phyloP scores from a whole-genome alignment of 2,113 vertebrate genomes.

The Hypocryptadius cinnamomeus region DNA sequence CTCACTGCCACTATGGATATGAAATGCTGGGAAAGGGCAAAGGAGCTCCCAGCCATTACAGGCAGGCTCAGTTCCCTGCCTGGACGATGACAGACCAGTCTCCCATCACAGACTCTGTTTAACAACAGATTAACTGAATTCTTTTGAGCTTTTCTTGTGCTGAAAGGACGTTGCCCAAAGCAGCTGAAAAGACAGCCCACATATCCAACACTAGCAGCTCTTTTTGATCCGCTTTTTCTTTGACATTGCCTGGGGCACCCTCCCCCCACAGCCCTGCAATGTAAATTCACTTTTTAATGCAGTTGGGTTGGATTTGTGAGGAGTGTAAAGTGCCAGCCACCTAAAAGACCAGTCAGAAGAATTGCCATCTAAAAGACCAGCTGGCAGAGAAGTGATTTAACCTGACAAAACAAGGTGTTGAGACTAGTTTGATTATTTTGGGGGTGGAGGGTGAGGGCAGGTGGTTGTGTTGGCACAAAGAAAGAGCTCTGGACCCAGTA shows the following conservation, averaged over 20 bases:
- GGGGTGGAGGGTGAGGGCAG: not conserved
- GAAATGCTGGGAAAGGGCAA: not conserved
- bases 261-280: not conserved
- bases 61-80: not conserved
- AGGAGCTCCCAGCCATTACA: not conserved
- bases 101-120: not conserved
- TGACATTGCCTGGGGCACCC: not conserved
- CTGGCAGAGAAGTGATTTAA: not conserved
- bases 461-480: not conserved
- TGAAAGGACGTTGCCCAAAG: conserved; percentile 11
- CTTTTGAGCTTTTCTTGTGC: conserved; percentile 38
- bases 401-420: not conserved
- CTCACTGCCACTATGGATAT: not conserved
- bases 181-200: not conserved
- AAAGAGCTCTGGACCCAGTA: not conserved
- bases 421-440: not conserved
- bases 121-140: conserved; percentile 37
- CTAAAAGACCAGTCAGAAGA: not conserved
- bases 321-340: not conserved
- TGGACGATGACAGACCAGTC: not conserved
- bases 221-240: conserved; percentile 16
- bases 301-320: not conserved
- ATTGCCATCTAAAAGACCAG: not conserved
- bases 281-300: conserved; percentile 20
- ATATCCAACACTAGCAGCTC: not conserved